Evolutionary conservation across 2,113 vertebrate genomes (phyloP).

Genomic region (Rattus norvegicus): GRCr8 NC_086037.1:68458001-68458500

Average conservation of each 20-base stretch:
- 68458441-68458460: background rate
- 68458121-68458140: background rate
- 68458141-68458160: background rate
- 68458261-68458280: background rate
- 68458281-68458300: too few species aligned
- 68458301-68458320: background rate
- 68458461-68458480: background rate
- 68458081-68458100: background rate
- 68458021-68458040: background rate
- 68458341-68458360: background rate
- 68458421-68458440: background rate
- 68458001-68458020: background rate
- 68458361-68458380: too few species aligned
- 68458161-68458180: background rate
- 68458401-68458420: background rate
- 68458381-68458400: background rate
- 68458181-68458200: background rate
- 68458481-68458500: background rate
- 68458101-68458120: background rate
- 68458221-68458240: background rate
- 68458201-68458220: background rate
- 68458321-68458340: background rate
- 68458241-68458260: background rate
- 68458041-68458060: too few species aligned
- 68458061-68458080: background rate